Conservation (phyloP, 2,113 vertebrate species). For the Neomonachus schauinslandi region DNA sequence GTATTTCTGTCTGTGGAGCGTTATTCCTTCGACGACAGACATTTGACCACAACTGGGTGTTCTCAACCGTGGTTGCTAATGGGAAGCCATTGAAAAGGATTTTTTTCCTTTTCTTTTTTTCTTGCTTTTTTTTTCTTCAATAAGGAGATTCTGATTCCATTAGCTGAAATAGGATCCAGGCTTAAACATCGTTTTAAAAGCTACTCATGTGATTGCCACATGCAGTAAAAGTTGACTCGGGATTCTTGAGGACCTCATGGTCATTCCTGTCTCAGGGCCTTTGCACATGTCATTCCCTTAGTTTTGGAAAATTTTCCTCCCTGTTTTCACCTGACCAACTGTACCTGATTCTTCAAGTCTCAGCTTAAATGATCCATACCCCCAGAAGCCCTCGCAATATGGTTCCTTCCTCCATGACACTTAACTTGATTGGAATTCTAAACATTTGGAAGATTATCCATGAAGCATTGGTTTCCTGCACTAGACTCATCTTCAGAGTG, state of each 20-base stretch:
- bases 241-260: fast-evolving
- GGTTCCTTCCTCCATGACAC: fast-evolving
- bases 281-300: background rate
- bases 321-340: background rate
- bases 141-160: background rate
- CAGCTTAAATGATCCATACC: fast-evolving
- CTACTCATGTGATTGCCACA: fast-evolving
- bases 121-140: background rate
- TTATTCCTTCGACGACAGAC: fast-evolving
- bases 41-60: fast-evolving
- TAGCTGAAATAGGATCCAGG: background rate
- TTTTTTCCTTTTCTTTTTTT: too few relatives aligned
- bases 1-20: background rate
- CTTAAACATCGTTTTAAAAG: background rate
- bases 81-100: too few relatives aligned
- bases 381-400: background rate
- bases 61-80: background rate
- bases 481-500: too few relatives aligned
- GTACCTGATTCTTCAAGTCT: background rate
- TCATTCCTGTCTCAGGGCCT: background rate
- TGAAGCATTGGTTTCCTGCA: fast-evolving
- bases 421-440: too few relatives aligned
- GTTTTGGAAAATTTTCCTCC: background rate
- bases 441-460: background rate
- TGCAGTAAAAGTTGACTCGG: fast-evolving